Base-by-base conservation (phyloP, 2,888 invertebrate genomes). In the Ophion obscuratus region DNA sequence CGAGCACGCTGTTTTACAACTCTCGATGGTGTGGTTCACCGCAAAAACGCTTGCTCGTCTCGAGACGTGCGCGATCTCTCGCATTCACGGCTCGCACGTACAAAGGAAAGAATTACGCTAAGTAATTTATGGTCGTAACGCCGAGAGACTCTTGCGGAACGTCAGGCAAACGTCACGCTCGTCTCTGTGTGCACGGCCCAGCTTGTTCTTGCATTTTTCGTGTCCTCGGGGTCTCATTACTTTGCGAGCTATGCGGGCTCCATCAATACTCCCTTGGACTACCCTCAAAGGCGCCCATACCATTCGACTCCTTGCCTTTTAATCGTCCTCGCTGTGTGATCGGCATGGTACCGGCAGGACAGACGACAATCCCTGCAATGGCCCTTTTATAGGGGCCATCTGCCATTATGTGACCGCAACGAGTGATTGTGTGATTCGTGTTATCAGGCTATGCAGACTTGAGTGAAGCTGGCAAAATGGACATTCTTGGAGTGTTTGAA, bases 111-210 rank as follows among this genome's bases (percentile, higher is more conserved):
- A 66, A 81, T 77, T 89, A 90, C 90, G 86, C 89, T 89, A 90
- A 90, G 90, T 90, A 92, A 92, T 92, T 92, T 92, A 92, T 91
- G 91, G 89, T 87, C 84, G 79, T 82, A 78, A 73, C 82, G 77
- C 81, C 61, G 87, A 10, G 85, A 90, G 85, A 90, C 90, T 89
- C 89, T 89, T 89, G 87, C 88, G 87, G 88, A 83, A 87, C 84
- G 77, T 80, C 87, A 61, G 80, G 75, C 81, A 77, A 79, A 80
- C 83, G 78, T 77, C 31, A 47, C 20, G 24, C 61, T 62, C 20
- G 36, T 27, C 44, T 47, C 11, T 74, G 40, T 36, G 17, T 14
- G 17, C 24, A 24, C 40, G 59, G 47, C 40, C 71, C 71, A 44
- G 20, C 70, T 70, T 64, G 20, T 73, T 61, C 44, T 67, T 71